Percentiles rank a stretch among this genome's conserved stretches.
Evolutionary conservation across 2,113 vertebrate species (phyloP).

Genomic region (Embiotoca jacksoni): DNA sequence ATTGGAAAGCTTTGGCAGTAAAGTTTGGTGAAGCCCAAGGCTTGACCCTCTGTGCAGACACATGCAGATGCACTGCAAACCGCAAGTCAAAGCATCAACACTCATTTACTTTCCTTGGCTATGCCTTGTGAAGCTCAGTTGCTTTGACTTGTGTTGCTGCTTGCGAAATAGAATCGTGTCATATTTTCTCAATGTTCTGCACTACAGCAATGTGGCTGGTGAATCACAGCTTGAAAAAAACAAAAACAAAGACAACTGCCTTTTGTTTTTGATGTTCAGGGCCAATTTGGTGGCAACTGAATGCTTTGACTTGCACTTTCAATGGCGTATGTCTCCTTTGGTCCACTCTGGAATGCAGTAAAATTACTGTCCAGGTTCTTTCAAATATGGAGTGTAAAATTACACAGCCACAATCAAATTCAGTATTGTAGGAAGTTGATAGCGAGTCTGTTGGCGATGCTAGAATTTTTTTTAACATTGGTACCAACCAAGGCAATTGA

Average conservation of each 20-base stretch:
- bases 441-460: slow-evolving; percentile 4
- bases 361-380: slow-evolving; percentile 26
- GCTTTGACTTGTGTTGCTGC: not conserved
- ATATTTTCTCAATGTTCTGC: not conserved
- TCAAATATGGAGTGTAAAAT: slow-evolving; percentile 11
- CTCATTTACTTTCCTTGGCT: slow-evolving; percentile 14
- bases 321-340: slow-evolving; percentile 17
- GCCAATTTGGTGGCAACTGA: not conserved
- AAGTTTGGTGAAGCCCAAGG: not conserved
- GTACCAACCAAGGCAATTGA: slow-evolving; percentile 25
- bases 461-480: slow-evolving; percentile 7
- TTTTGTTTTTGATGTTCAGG: too few species aligned
- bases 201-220: too few species aligned
- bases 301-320: slow-evolving; percentile 5
- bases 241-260: too few species aligned
- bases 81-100: not conserved
- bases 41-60: not conserved
- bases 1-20: not conserved
- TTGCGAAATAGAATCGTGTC: not conserved
- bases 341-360: slow-evolving; percentile 10
- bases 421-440: slow-evolving; percentile 11
- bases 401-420: slow-evolving; percentile 26
- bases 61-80: slow-evolving; percentile 18
- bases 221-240: too few species aligned
- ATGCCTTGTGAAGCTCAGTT: not conserved